Base-by-base conservation (phyloP, 2,797 vertebrate species). In the Catharus ustulatus region DNA sequence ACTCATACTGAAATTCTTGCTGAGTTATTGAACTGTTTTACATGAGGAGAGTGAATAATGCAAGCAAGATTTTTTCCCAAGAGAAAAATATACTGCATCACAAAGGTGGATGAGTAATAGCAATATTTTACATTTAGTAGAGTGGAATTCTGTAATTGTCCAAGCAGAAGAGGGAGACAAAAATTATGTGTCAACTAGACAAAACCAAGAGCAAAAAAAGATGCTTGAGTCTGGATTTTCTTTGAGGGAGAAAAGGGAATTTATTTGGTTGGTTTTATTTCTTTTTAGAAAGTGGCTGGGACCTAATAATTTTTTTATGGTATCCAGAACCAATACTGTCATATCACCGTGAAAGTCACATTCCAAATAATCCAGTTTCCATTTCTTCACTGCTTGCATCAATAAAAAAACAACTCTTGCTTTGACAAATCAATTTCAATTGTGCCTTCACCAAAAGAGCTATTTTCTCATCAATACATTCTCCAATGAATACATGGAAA, bases 401-500 rank as follows among this genome's bases (percentile, higher is more conserved):
- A 81, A 22, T 63, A 30, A 38, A 49, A 64, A 61, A 40, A 1
- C 1, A 17, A 24, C 5, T 62, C 15, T 46, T 43, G 8, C 11
- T 71, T 59, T 52, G 24, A 48, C 6, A 84, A 66, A 68, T 64
- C 21, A 55, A 29, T 40, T 61, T 21, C 36, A 49, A 88, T 10
- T 52, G 9, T 36, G 14, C 32, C 40, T 66, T 87, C 57, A 48
- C 6, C 14, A 40, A 34, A 62, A 40, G 9, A 80, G 6, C 1
- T 42, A 9, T 69, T 84, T 86, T 57, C n/a, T 55, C 12, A 48
- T 66, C 29, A 77, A n/a, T 40, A 40, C 11, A 62, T 8, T 32
- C 5, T 19, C 6, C 3, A 42, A 5, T 5, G 13, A 55, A 57
- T 15, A 64, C 0, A 0, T 38, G 9, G 9, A 19, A 55, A 54